phyloP scores from a whole-genome alignment of 2,888 invertebrate genomes.

The Endotricha flammealis region DNA sequence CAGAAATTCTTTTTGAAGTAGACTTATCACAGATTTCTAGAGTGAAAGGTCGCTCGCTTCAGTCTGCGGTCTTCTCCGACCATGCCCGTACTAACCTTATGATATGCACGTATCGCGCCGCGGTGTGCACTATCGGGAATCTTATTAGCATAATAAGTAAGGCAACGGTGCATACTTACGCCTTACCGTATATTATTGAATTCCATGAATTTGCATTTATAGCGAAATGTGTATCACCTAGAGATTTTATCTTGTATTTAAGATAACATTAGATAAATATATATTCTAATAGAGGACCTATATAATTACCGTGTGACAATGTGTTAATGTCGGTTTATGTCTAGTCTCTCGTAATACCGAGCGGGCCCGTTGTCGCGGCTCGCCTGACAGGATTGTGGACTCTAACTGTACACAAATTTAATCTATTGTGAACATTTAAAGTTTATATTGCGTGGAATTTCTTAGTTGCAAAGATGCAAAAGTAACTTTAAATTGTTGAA shows the following conservation, averaged over 20 bases:
- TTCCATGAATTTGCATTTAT: conserved; percentile 79
- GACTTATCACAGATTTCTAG: too few species aligned
- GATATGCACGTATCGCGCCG: conserved; percentile 26
- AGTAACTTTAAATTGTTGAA: too few species aligned
- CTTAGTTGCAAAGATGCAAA: too few species aligned
- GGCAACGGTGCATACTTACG: conserved; percentile 39
- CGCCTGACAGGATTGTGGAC: conserved; percentile 34
- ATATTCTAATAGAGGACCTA: conserved; percentile 56
- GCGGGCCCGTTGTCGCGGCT: conserved; percentile 45
- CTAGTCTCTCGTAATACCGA: conserved; percentile 62
- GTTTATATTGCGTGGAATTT: too few species aligned
- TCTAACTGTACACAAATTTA: too few species aligned
- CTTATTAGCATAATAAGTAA: conserved; percentile 74
- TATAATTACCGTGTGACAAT: conserved; percentile 54
- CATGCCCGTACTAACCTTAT: conserved; percentile 12
- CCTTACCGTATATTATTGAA: conserved; percentile 70
- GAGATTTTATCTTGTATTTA: conserved; percentile 74
- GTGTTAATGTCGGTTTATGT: conserved; percentile 58
- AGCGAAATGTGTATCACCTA: conserved; percentile 75
- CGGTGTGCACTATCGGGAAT: conserved; percentile 49
- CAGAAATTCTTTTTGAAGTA: too few species aligned
- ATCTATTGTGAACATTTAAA: too few species aligned
- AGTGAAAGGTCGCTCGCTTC: too few species aligned
- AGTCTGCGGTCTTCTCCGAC: not conserved
- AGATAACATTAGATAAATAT: conserved; percentile 63